Conservation (phyloP, 92 coral and sea anemone species). For the Zoanthus solanderi region DNA sequence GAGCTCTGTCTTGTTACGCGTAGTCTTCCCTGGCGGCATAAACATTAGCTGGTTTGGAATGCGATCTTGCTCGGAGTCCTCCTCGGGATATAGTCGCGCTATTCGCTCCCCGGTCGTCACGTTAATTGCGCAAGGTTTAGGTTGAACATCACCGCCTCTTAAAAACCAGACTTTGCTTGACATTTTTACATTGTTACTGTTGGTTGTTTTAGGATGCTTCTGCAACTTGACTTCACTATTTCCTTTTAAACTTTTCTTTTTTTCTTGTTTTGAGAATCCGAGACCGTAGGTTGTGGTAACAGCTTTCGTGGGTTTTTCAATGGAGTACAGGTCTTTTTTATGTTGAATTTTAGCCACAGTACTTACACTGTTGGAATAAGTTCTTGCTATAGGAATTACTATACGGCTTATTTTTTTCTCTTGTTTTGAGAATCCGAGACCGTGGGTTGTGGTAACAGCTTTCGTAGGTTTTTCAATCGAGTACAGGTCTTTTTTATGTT, state of each 20-base stretch:
- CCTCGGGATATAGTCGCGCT: slow-evolving; percentile 24
- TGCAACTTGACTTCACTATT: background rate
- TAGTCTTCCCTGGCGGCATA: background rate
- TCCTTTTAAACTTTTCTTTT: background rate
- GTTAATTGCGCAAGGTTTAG: background rate
- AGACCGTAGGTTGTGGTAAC: no score
- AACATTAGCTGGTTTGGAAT: slow-evolving; percentile 37
- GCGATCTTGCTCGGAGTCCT: slow-evolving; percentile 16
- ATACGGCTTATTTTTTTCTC: background rate
- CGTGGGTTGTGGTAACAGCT: no score
- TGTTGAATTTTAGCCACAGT: no score
- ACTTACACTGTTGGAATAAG: no score
- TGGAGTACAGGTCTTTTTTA: no score
- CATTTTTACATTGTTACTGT: background rate
- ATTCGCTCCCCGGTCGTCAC: slow-evolving; percentile 23
- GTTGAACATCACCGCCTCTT: background rate
- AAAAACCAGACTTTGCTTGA: slow-evolving; percentile 3
- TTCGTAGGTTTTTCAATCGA: no score
- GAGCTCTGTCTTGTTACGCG: background rate
- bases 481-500: no score
- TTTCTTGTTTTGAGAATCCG: background rate
- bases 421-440: background rate
- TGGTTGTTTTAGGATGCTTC: background rate
- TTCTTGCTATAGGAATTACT: no score
- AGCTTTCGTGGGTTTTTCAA: no score